Evolutionary conservation across 2,888 invertebrate genomes (phyloP).

Genomic region (Drepanosiphum platanoidis): DNA sequence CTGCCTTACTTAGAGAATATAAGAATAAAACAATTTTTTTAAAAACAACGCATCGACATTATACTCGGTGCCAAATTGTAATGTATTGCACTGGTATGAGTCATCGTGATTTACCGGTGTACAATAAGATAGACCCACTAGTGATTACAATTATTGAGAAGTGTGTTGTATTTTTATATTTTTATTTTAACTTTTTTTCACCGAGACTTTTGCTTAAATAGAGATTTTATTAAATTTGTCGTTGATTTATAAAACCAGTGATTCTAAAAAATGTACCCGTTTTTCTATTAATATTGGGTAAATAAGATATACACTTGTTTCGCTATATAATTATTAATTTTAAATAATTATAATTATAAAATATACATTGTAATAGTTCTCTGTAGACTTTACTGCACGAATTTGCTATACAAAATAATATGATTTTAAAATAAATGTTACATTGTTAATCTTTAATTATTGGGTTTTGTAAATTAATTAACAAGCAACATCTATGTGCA

Average conservation of each 20-base stretch:
- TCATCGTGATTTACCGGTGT: too few species aligned
- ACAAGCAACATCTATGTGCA: background rate
- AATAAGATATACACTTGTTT: constrained; percentile 4
- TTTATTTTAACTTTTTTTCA: constrained; percentile 14
- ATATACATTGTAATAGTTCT: background rate
- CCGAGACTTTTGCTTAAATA: background rate
- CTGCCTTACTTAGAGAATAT: constrained; percentile 7
- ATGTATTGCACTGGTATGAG: constrained; percentile 11
- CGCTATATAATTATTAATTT: constrained; percentile 1
- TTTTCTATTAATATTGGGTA: background rate
- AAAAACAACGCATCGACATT: constrained; percentile 13
- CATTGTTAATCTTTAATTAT: background rate
- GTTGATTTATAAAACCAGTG: background rate
- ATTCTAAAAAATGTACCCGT: too few species aligned
- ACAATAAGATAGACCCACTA: constrained; percentile 1
- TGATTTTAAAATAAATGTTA: background rate
- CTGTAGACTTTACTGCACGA: background rate
- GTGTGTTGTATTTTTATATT: constrained; percentile 9
- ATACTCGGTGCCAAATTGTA: constrained; percentile 16
- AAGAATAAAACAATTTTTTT: background rate
- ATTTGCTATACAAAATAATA: background rate
- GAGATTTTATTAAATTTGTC: background rate
- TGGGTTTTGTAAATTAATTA: constrained; percentile 19
- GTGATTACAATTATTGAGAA: background rate
- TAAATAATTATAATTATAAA: background rate